Conservation (phyloP, 2,797 vertebrate genomes). For the Sebastes steindachneri region DNA sequence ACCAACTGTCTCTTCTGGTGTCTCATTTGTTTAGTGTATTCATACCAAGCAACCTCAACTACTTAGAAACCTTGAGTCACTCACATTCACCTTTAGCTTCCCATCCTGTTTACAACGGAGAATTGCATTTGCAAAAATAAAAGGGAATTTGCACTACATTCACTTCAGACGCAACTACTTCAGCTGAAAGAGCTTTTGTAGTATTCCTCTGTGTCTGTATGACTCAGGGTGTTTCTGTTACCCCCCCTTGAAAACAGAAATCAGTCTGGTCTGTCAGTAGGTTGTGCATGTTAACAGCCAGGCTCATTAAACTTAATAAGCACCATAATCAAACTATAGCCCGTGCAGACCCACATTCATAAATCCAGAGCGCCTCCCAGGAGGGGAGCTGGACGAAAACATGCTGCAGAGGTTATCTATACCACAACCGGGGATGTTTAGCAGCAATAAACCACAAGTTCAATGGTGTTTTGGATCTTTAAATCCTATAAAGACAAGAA, state of each 20-base stretch:
- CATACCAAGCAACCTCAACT: not conserved
- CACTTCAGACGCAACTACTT: not conserved
- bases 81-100: no score
- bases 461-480: not conserved
- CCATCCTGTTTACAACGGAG: not conserved
- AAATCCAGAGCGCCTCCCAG: constrained; percentile 32
- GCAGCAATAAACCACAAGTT: not conserved
- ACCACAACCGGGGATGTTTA: not conserved
- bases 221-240: not conserved
- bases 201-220: not conserved
- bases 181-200: fast-evolving
- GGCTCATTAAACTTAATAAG: constrained; percentile 55
- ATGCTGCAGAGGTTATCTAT: constrained; percentile 2
- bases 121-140: no score
- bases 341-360: constrained; percentile 24
- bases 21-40: not conserved
- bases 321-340: constrained; percentile 57
- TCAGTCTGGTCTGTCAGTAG: not conserved
- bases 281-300: constrained; percentile 35
- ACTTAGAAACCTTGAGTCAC: not conserved
- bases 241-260: not conserved
- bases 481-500: not conserved
- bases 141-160: no score
- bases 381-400: constrained; percentile 10
- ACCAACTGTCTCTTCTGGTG: not conserved